These are phyloP conservation scores for Cryptotis parvus DNA, from an alignment of 2,113 vertebrate species.

Conservation along the genomic window DNA sequence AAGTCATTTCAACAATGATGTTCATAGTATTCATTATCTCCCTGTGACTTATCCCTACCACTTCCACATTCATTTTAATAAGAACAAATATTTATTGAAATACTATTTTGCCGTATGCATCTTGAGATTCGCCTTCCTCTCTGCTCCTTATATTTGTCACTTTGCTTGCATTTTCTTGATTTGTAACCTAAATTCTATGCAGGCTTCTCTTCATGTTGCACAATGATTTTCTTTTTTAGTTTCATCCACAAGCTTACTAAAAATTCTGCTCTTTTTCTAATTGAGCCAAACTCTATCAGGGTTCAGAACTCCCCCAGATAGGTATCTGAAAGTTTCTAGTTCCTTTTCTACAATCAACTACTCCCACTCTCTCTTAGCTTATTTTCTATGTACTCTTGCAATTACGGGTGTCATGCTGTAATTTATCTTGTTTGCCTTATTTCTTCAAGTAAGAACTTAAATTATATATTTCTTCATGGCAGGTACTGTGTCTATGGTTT, in stretches of 20 bases:
- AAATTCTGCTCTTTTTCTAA: no score
- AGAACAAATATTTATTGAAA: background rate
- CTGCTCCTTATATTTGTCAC: background rate
- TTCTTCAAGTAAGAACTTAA: conserved; percentile 58
- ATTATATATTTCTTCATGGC: conserved; percentile 61
- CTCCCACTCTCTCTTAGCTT: background rate
- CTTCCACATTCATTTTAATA: conserved; percentile 1
- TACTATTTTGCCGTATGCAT: background rate
- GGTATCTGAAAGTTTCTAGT: background rate
- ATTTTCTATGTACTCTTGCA: conserved; percentile 24
- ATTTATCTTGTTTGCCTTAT: conserved; percentile 65
- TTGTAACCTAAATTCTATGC: conserved; percentile 18
- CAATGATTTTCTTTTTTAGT: background rate
- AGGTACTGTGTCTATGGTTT: conserved; percentile 50
- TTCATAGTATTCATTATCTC: background rate
- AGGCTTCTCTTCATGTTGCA: background rate
- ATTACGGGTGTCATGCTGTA: conserved; percentile 31
- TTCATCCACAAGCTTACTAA: background rate
- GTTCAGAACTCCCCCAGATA: background rate
- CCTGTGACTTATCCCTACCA: background rate
- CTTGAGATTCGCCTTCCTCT: background rate
- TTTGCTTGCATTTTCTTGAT: background rate
- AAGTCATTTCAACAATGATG: background rate
- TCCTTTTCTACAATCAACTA: background rate
- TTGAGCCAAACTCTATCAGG: background rate